Base-by-base conservation (phyloP, 2,888 invertebrate species). In the Sminthurides aquaticus region DNA sequence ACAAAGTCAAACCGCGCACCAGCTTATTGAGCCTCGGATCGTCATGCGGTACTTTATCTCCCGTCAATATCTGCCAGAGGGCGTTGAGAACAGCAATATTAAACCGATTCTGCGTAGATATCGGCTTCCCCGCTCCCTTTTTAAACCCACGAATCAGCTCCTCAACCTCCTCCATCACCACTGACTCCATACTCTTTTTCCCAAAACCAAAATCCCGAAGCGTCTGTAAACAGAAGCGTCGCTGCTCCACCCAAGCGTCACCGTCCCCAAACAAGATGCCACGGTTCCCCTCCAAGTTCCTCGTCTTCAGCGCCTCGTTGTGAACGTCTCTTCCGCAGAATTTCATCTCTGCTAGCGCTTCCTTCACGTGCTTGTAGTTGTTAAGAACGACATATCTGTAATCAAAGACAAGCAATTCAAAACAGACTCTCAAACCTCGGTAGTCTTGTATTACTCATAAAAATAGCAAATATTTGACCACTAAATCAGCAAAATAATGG, bases 71-170 rank as follows among this genome's bases (percentile, higher is more conserved):
- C 1, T 60, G 43, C 73, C 71, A 73, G 11, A 73, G 49, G 1
- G 69, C 67, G 34, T 73, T 73, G 1, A 73, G 57, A 1, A 73
- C 73, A 0, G 71, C 70, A n/a, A 73, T 58, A 54, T 71, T 73
- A 43, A 73, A 73, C 43, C 70, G 29, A n/a, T 66, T 67, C 56
- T 69, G 69, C 0, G 71, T 70, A 20, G 67, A 66, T 27, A 73
- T 70, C 0, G 73, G 70, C 24, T 64, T 60, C 3, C 69, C 70
- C 0, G 34, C 60, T 29, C 71, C 69, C 52, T 61, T 68, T 26
- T 62, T 62, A 25, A 70, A 71, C 2, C 60, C 49, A 27, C 29
- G 43, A 11, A 72, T 60, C 0, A 72, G 58, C 28, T 72, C 72
- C 1, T 63, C 55, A 0, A 67, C 69, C 54, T 72, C 72, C 8